A percentile compares a stretch with the other conserved stretches of the same genome.
These are phyloP conservation scores for Microchrysa polita DNA, from an alignment of 2,888 invertebrate species.

Conservation along the genomic window DNA sequence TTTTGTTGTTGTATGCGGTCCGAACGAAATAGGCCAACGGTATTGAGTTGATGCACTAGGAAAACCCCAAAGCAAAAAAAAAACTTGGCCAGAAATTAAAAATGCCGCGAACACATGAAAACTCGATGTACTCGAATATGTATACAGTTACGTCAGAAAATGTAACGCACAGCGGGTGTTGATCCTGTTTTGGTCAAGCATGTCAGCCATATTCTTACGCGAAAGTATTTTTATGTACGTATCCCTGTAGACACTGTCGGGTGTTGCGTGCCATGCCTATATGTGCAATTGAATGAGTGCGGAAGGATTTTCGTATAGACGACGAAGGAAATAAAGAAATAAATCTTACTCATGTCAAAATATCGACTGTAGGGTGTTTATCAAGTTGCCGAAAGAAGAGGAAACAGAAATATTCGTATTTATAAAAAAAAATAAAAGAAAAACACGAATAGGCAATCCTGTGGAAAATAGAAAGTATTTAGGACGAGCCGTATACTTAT, in stretches of 20 bases:
- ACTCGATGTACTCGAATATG: constrained; percentile 18
- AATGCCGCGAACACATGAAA: constrained; percentile 37
- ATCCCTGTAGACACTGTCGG: constrained; percentile 28
- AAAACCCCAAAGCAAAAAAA: neutral
- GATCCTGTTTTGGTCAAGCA: constrained; percentile 38
- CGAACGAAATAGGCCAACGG: too few relatives aligned
- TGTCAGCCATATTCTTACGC: constrained; percentile 12
- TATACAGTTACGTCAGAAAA: constrained; percentile 21
- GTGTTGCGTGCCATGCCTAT: constrained; percentile 42
- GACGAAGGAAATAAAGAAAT: constrained; percentile 49
- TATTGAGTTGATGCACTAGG: too few relatives aligned
- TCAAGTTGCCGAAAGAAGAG: constrained; percentile 47
- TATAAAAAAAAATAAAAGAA: too few relatives aligned
- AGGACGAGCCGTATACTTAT: constrained; percentile 3
- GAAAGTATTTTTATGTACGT: too few relatives aligned
- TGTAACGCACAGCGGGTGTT: constrained; percentile 44
- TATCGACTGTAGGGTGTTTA: constrained; percentile 49
- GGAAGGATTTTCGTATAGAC: neutral
- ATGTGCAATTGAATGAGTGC: constrained; percentile 8
- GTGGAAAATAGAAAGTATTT: too few relatives aligned
- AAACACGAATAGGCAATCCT: too few relatives aligned
- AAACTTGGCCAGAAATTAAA: constrained; percentile 3
- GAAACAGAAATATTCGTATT: constrained; percentile 11
- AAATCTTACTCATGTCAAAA: constrained; percentile 51
- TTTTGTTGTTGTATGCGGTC: too few relatives aligned